phyloP scores from a whole-genome alignment of 1,140 invertebrate genomes.

The Ostrea edulis region DNA sequence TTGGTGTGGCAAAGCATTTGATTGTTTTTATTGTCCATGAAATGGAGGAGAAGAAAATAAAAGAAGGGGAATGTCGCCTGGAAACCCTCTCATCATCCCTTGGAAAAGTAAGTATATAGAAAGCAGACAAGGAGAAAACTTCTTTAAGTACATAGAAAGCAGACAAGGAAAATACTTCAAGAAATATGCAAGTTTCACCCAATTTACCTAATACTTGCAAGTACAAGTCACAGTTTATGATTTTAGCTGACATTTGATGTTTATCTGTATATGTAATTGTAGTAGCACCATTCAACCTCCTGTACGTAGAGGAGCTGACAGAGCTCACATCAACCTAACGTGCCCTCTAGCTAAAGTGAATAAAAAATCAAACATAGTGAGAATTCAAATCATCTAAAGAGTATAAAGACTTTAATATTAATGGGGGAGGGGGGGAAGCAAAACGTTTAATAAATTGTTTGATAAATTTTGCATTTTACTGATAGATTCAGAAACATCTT shows the following conservation, averaged over 20 bases:
- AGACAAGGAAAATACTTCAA: constrained; percentile 44
- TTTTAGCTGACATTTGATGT: too few species aligned
- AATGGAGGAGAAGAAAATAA: not conserved
- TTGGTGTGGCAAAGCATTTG: constrained; percentile 36
- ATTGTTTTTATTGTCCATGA: not conserved
- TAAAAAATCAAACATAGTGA: too few species aligned
- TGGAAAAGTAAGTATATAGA: too few species aligned
- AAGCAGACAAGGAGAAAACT: constrained; percentile 22
- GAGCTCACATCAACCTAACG: not conserved
- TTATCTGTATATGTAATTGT: too few species aligned
- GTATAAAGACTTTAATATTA: too few species aligned
- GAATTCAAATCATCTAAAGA: too few species aligned
- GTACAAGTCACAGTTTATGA: too few species aligned
- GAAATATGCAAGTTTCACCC: constrained; percentile 24
- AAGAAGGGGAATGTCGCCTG: constrained; percentile 1
- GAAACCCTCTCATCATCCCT: not conserved
- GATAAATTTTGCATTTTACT: too few species aligned
- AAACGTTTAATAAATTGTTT: too few species aligned
- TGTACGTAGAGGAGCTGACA: not conserved
- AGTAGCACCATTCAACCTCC: constrained; percentile 18
- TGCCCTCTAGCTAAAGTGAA: not conserved
- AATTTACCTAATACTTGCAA: too few species aligned
- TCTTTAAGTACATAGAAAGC: constrained; percentile 29
- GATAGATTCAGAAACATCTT: constrained; percentile 6
- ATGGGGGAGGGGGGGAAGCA: too few species aligned